Evolutionary conservation across 2,797 vertebrate species (phyloP).

Genomic region (Psittacula derbiana): DNA sequence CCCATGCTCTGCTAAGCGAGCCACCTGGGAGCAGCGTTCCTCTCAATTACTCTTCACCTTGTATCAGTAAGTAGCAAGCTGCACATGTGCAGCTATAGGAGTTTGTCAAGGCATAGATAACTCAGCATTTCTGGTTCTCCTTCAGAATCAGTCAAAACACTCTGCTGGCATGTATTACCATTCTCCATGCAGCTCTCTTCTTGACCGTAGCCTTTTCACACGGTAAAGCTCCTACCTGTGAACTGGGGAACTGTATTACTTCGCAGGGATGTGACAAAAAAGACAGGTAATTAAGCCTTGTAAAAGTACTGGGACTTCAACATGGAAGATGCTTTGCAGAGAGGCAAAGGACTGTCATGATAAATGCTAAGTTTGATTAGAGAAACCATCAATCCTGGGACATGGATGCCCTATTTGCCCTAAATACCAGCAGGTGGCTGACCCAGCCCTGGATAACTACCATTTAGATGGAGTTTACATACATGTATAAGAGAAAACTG

Average conservation of each 20-base stretch:
- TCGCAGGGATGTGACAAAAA: neutral
- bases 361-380: neutral
- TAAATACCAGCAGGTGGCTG: neutral
- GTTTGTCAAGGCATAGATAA: neutral
- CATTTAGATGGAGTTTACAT: neutral
- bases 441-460: neutral
- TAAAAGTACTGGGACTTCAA: neutral
- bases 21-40: neutral
- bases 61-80: neutral
- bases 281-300: neutral
- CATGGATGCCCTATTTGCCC: neutral
- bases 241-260: neutral
- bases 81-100: accelerated
- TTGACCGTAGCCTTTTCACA: neutral
- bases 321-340: neutral
- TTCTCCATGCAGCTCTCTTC: neutral
- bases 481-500: neutral
- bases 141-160: neutral
- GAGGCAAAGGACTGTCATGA: neutral
- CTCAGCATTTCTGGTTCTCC: neutral
- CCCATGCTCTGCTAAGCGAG: neutral
- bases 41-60: neutral
- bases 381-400: neutral
- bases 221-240: neutral
- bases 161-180: neutral